phyloP scores from a whole-genome alignment of 2,113 vertebrate species.

The Anseranas semipalmata region DNA sequence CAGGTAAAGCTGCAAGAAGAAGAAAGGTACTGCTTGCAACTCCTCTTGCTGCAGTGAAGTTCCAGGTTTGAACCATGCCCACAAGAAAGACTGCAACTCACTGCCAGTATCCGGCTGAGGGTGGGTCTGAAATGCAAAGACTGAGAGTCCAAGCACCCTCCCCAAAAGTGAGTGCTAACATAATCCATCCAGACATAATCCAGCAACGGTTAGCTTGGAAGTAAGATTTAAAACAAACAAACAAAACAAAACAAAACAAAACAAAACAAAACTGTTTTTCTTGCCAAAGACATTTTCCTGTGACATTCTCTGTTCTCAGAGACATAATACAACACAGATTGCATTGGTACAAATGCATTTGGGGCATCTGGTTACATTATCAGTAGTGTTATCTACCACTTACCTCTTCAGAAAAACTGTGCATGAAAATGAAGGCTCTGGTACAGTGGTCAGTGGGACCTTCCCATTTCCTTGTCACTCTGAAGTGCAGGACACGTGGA shows the following conservation, averaged over 20 bases:
- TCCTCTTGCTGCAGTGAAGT: neutral
- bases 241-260: no score
- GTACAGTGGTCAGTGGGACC: neutral
- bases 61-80: rapidly evolving
- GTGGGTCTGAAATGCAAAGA: neutral
- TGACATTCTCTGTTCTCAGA: neutral
- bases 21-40: neutral
- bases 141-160: neutral
- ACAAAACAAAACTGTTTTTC: no score
- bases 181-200: neutral
- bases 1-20: neutral
- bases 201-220: neutral
- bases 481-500: neutral
- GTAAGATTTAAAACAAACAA: neutral
- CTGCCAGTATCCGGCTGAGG: neutral
- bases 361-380: neutral
- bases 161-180: neutral
- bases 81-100: neutral
- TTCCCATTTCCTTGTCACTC: neutral
- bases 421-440: neutral
- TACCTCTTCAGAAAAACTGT: neutral
- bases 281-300: neutral
- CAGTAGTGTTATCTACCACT: neutral
- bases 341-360: neutral
- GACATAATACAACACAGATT: neutral